Evolutionary conservation across 2,888 invertebrate genomes (phyloP).

Genomic region (Erannis defoliaria): DNA sequence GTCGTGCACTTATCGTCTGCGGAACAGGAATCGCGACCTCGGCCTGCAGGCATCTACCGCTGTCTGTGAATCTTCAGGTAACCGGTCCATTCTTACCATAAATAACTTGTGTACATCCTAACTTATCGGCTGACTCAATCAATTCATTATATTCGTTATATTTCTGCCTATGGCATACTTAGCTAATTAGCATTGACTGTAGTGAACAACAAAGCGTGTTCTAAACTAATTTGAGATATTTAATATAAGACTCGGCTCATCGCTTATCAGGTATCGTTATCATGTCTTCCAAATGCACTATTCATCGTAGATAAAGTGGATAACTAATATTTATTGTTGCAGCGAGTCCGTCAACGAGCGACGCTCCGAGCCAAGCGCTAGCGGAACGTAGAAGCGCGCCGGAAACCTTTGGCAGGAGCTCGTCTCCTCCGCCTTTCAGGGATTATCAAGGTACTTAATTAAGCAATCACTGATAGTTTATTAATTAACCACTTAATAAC

Average conservation of each 20-base stretch:
- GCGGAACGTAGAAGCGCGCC: conserved; percentile 64
- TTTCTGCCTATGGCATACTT: conserved; percentile 23
- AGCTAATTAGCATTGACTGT: conserved; percentile 27
- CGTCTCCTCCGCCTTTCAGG: conserved; percentile 69
- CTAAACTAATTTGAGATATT: conserved; percentile 49
- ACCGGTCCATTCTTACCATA: conserved; percentile 25
- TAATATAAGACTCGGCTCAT: conserved; percentile 51
- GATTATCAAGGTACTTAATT: conserved; percentile 76
- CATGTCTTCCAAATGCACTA: conserved; percentile 70
- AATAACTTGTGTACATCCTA: not conserved
- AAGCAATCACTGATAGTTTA: conserved; percentile 31
- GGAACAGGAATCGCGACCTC: conserved; percentile 69
- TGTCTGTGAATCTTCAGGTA: conserved; percentile 76
- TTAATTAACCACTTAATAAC: conserved; percentile 33
- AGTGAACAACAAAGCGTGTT: conserved; percentile 21
- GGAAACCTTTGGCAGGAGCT: conserved; percentile 63
- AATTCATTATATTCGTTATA: conserved; percentile 16
- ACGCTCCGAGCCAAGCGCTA: conserved; percentile 57
- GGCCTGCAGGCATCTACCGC: conserved; percentile 74
- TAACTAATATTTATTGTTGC: conserved; percentile 55
- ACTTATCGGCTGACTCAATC: conserved; percentile 8
- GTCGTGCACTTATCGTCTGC: conserved; percentile 67
- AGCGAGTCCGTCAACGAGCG: conserved; percentile 70
- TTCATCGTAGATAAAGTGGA: conserved; percentile 69
- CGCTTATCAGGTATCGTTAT: conserved; percentile 74